Evolutionary conservation across 2,113 vertebrate species (phyloP).

Genomic region (Pycnonotus jocosus): DNA sequence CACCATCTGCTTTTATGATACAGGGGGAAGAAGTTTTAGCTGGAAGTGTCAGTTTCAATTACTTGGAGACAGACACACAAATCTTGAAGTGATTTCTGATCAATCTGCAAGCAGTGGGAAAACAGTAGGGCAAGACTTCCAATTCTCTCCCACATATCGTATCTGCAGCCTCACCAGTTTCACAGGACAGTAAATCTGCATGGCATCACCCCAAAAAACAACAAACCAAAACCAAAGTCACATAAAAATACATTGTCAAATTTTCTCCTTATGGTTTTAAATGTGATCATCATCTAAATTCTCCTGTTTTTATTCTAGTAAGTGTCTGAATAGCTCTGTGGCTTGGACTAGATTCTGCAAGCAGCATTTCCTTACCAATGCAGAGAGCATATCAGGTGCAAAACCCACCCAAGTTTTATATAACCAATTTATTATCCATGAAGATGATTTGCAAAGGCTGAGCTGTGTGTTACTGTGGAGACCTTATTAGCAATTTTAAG

Average conservation of each 20-base stretch:
- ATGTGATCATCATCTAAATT: not conserved
- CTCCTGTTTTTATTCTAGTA: not conserved
- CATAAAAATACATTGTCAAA: not conserved
- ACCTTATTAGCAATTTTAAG: slow-evolving; percentile 30
- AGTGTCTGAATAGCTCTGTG: not conserved
- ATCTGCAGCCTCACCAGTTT: not conserved
- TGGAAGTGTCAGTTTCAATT: not conserved
- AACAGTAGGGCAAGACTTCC: not conserved
- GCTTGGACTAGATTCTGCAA: not conserved
- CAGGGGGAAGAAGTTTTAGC: not conserved
- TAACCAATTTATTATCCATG: slow-evolving; percentile 14
- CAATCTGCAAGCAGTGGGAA: not conserved
- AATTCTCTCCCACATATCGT: not conserved
- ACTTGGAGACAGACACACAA: not conserved
- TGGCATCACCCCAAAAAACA: not conserved
- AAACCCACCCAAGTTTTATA: slow-evolving; percentile 14
- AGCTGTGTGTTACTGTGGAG: slow-evolving; percentile 35
- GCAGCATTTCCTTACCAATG: fast-evolving
- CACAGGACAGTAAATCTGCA: not conserved
- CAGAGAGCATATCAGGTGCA: not conserved
- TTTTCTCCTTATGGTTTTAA: not conserved
- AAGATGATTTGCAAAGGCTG: not conserved
- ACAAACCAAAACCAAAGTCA: not conserved
- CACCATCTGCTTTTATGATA: not conserved
- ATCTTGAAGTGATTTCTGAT: not conserved